Percentiles rank a stretch among this genome's conserved stretches.
Evolutionary conservation across 2,113 vertebrate species (phyloP).

Genomic region (Struthidea cinerea): DNA sequence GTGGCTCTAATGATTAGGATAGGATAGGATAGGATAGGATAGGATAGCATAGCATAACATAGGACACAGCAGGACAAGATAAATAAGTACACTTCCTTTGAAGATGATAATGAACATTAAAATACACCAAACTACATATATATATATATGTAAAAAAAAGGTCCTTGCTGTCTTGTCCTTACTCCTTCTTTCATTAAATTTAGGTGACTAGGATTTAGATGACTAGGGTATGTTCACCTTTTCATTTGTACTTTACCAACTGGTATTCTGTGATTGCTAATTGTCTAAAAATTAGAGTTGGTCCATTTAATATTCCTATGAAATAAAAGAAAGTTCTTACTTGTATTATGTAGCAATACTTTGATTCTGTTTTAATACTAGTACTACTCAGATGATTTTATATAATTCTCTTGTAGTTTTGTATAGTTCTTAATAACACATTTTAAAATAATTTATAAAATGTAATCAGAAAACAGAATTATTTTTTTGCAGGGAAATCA

Average conservation of each 20-base stretch:
- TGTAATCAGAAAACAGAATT: background rate
- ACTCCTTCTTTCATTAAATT: background rate
- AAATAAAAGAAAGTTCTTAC: background rate
- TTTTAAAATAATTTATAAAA: background rate
- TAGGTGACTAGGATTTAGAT: background rate
- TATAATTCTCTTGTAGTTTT: background rate
- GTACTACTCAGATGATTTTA: background rate
- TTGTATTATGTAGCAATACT: background rate
- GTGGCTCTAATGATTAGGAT: background rate
- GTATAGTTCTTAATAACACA: background rate
- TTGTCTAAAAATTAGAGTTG: background rate
- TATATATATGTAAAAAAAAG: background rate
- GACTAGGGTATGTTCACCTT: background rate
- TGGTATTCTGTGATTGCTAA: background rate
- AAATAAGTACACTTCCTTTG: background rate
- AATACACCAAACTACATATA: background rate
- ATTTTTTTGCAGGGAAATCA: background rate
- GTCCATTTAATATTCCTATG: background rate
- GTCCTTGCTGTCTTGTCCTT: background rate
- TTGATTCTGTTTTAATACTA: background rate
- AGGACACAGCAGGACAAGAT: background rate
- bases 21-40: background rate
- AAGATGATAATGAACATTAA: background rate
- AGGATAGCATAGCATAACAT: background rate
- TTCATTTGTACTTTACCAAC: background rate